Conservation (phyloP, 1,140 invertebrate species). For the Hesperophylax magnus region DNA sequence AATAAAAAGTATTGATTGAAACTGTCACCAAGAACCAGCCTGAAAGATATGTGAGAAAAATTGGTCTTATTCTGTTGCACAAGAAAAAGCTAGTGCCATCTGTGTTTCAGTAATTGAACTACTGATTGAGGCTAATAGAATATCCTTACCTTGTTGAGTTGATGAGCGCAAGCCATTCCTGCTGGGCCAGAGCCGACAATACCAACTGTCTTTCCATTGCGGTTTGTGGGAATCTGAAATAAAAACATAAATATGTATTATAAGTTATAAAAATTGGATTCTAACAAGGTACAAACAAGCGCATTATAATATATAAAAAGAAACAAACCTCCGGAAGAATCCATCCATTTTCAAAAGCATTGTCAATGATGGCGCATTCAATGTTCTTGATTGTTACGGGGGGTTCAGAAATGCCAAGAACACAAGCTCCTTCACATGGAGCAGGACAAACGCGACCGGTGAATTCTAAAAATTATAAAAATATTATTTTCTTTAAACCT, state of each 20-base stretch:
- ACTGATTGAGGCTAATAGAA: background rate
- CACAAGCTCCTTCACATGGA: slow-evolving; percentile 98
- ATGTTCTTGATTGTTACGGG: slow-evolving; percentile 99
- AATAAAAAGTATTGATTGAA: too few species aligned
- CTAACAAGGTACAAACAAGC: background rate
- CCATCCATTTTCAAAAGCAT: slow-evolving; percentile 98
- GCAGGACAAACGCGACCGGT: slow-evolving; percentile 98
- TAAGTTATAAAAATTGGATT: background rate
- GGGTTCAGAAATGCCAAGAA: slow-evolving; percentile 95
- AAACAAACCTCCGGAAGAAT: slow-evolving; percentile 79
- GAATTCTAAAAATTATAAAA: slow-evolving; percentile 79
- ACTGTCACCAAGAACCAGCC: too few species aligned
- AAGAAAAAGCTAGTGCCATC: too few species aligned
- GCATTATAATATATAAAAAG: background rate
- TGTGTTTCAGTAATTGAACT: too few species aligned
- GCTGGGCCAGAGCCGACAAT: slow-evolving; percentile 97
- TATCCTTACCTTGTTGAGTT: slow-evolving; percentile 89
- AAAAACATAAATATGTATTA: background rate
- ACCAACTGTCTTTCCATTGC: slow-evolving; percentile 91
- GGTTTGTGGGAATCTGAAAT: slow-evolving; percentile 62
- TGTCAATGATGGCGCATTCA: slow-evolving; percentile 98
- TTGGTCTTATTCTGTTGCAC: too few species aligned
- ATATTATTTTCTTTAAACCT: background rate
- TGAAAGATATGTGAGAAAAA: too few species aligned
- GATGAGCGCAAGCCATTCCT: slow-evolving; percentile 96